These are phyloP conservation scores for Lepetodrilus schrolli DNA, from an alignment of 2,888 invertebrate species.

Conservation along the genomic window DNA sequence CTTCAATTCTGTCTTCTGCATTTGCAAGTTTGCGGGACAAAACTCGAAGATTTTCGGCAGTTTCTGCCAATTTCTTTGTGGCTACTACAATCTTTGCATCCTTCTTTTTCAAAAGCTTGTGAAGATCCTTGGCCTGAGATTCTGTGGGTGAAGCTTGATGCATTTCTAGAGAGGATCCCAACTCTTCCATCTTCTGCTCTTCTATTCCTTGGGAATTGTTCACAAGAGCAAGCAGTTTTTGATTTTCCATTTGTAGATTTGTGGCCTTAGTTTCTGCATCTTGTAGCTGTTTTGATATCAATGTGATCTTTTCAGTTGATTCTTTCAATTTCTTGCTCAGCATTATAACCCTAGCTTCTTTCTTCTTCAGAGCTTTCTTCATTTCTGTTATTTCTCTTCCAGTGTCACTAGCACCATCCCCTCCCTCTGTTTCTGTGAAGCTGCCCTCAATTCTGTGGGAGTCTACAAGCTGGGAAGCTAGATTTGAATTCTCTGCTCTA, in stretches of 20 bases:
- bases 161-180: background rate
- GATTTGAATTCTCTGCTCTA: constrained; percentile 33
- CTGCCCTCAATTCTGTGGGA: background rate
- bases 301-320: constrained; percentile 16
- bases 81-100: constrained; percentile 32
- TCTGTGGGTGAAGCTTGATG: too few species aligned
- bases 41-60: background rate
- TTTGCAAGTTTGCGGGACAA: background rate
- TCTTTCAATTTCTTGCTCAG: constrained; percentile 53
- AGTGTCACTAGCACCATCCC: constrained; percentile 32
- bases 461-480: constrained; percentile 34
- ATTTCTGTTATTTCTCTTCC: constrained; percentile 32
- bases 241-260: background rate
- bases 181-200: background rate
- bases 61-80: constrained; percentile 24
- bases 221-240: background rate
- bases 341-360: constrained; percentile 54
- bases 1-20: constrained; percentile 14
- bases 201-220: background rate
- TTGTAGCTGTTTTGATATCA: background rate
- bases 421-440: constrained; percentile 28
- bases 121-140: background rate
- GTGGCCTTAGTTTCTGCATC: background rate
- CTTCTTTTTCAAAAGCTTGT: constrained; percentile 29
- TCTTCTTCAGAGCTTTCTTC: constrained; percentile 53